These are phyloP conservation scores for Schlechtendalia chinensis DNA, from an alignment of 1,140 invertebrate species.

Conservation along the genomic window DNA sequence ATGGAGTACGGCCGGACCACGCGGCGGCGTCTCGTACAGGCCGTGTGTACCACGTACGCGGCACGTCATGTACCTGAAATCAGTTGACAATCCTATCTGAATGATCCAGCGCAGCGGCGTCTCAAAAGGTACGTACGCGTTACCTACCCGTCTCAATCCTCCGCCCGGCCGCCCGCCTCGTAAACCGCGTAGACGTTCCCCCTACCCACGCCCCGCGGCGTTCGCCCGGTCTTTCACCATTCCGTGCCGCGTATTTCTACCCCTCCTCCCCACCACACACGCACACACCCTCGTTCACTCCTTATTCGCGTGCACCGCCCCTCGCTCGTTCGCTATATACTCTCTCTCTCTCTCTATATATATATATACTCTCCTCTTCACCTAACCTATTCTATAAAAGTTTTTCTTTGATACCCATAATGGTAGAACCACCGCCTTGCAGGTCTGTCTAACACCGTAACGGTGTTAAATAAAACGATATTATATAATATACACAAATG, in stretches of 20 bases:
- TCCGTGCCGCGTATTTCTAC: neutral
- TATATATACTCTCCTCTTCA: neutral
- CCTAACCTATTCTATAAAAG: neutral
- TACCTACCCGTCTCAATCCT: too few species aligned
- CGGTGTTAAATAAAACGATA: too few species aligned
- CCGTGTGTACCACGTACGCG: constrained; percentile 46
- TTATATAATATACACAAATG: too few species aligned
- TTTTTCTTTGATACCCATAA: neutral
- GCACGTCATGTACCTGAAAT: constrained; percentile 48
- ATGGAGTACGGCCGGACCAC: constrained; percentile 23
- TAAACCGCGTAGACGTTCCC: neutral
- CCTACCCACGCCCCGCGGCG: neutral
- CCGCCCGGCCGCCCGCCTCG: too few species aligned
- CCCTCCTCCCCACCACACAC: neutral
- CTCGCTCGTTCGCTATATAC: too few species aligned
- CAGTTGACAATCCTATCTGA: constrained; percentile 49
- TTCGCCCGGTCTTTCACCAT: neutral
- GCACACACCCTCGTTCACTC: too few species aligned
- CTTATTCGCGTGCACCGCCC: too few species aligned
- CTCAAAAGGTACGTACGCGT: constrained; percentile 23
- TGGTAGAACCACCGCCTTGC: too few species aligned
- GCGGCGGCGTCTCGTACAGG: constrained; percentile 13
- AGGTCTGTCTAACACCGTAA: too few species aligned
- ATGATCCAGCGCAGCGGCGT: constrained; percentile 45
- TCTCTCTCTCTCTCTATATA: neutral